Percentiles rank a stretch among this genome's conserved stretches.
Evolutionary conservation across 2,888 invertebrate genomes (phyloP).

Genomic region (Scaptodrosophila latifasciaeformis): DNA sequence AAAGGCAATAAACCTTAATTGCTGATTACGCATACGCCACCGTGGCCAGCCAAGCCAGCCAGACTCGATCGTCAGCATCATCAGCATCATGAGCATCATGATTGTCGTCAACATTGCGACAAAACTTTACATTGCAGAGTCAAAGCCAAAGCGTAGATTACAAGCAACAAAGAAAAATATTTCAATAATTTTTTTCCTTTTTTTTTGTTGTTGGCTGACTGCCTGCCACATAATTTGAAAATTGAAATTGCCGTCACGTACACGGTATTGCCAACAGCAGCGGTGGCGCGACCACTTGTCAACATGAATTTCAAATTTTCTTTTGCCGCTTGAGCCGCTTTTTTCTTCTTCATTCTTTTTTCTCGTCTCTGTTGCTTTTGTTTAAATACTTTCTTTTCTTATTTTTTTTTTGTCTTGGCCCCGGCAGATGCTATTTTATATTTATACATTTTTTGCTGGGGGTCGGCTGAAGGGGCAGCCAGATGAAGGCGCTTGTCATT

Average conservation of each 20-base stretch:
- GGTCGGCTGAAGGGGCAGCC: too few species aligned
- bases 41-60: too few species aligned
- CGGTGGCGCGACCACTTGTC: conserved; percentile 48
- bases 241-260: conserved; percentile 61
- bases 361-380: neutral
- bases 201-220: conserved; percentile 5
- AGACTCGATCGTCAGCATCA: neutral
- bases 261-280: conserved; percentile 41
- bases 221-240: conserved; percentile 42
- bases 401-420: neutral
- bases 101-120: conserved; percentile 24
- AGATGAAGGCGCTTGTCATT: too few species aligned
- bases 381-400: neutral
- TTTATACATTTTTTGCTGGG: neutral
- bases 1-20: conserved; percentile 53
- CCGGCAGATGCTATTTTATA: too few species aligned
- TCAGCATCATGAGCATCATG: neutral
- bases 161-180: conserved; percentile 35
- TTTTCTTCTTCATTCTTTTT: neutral
- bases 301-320: conserved; percentile 65
- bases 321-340: conserved; percentile 10
- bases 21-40: conserved; percentile 50
- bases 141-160: conserved; percentile 9
- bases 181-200: conserved; percentile 36
- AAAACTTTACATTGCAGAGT: conserved; percentile 4